A percentile compares a stretch with the other conserved stretches of the same genome.
Evolutionary conservation across 2,888 invertebrate genomes (phyloP).

Genomic region (Yponomeuta evonymella): DNA sequence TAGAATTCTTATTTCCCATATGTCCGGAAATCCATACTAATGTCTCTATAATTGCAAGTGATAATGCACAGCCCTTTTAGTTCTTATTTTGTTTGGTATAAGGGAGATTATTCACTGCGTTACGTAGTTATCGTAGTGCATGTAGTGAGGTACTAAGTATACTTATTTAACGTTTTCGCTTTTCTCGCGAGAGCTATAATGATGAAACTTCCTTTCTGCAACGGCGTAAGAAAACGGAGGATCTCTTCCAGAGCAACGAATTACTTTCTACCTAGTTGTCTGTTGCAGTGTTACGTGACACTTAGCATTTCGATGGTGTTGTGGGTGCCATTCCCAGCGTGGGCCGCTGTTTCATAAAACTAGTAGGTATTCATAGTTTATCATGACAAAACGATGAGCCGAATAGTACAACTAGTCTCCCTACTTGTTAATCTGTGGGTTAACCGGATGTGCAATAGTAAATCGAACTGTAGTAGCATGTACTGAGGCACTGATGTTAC

Average conservation of each 20-base stretch:
- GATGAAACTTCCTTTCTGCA: conserved; percentile 32
- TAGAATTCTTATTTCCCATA: not conserved
- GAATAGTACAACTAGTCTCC: no score
- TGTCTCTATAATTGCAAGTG: not conserved
- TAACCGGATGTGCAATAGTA: no score
- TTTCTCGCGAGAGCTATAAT: conserved; percentile 16
- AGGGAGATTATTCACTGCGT: not conserved
- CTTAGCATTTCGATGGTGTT: no score
- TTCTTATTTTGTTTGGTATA: not conserved
- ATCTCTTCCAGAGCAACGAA: conserved; percentile 28
- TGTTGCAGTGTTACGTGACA: no score
- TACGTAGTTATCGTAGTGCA: not conserved
- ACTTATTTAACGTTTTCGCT: conserved; percentile 7
- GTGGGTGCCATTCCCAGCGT: no score
- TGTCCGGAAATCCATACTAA: not conserved
- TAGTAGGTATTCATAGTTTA: no score
- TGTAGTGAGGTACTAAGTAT: not conserved
- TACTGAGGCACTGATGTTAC: no score
- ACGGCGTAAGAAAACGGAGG: conserved; percentile 20
- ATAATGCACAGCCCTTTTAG: not conserved
- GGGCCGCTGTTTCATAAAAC: no score
- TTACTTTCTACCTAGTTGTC: not conserved
- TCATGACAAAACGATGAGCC: no score
- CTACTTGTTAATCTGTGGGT: no score
- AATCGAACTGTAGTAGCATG: no score